Evolutionary conservation across 2,888 invertebrate genomes (phyloP).

Genomic region (Ceramica pisi): DNA sequence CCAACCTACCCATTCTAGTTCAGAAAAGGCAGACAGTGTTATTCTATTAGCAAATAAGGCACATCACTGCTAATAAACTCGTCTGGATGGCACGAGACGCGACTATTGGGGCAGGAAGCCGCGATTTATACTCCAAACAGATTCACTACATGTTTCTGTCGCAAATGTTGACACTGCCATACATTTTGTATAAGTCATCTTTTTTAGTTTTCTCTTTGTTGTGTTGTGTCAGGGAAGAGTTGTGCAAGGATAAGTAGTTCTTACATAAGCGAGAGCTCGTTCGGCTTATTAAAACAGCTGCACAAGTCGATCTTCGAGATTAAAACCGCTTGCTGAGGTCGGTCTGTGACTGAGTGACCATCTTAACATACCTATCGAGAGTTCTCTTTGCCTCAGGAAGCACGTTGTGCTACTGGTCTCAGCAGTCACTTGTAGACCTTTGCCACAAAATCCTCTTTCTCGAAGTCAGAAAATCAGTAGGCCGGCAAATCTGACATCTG

Average conservation of each 20-base stretch:
- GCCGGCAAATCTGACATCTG: too few relatives aligned
- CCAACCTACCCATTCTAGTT: too few relatives aligned
- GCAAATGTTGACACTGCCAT: neutral
- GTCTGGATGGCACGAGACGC: constrained; percentile 37
- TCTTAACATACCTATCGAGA: too few relatives aligned
- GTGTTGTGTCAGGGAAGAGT: too few relatives aligned
- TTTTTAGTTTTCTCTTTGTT: too few relatives aligned
- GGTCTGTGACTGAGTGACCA: neutral
- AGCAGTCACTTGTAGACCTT: neutral
- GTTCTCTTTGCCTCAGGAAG: neutral
- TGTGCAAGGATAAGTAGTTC: neutral
- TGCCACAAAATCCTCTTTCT: too few relatives aligned
- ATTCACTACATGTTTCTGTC: constrained; percentile 10
- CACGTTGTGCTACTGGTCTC: neutral
- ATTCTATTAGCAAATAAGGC: neutral
- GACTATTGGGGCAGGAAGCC: constrained; percentile 56
- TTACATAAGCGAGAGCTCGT: too few relatives aligned
- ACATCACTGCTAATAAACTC: constrained; percentile 51
- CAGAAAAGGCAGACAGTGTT: too few relatives aligned
- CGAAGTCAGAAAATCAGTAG: too few relatives aligned
- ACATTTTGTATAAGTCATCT: neutral
- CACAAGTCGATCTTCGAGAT: neutral
- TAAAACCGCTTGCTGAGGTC: neutral
- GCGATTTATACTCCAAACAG: constrained; percentile 48
- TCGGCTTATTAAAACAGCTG: too few relatives aligned